Percentiles rank a stretch among this genome's conserved stretches.
phyloP scores from a whole-genome alignment of 2,797 vertebrate species.

The Vespertilio murinus region DNA sequence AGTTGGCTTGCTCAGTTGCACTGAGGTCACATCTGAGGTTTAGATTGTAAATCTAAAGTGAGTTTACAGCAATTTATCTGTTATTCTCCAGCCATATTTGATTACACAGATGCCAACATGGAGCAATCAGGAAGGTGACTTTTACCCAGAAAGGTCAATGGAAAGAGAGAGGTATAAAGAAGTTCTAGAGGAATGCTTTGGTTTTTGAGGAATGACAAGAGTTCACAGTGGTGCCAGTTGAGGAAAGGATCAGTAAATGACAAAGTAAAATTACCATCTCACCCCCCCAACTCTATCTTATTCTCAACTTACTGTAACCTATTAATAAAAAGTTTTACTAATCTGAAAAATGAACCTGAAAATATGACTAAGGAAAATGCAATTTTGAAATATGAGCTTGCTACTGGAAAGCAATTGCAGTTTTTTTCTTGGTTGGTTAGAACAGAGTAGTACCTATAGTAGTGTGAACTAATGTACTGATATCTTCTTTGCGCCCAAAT shows the following conservation, averaged over 20 bases:
- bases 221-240: rapidly evolving
- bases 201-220: background rate
- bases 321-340: background rate
- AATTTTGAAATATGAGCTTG: background rate
- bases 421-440: background rate
- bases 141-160: background rate
- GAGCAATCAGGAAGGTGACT: background rate
- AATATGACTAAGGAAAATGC: background rate
- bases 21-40: background rate
- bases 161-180: background rate
- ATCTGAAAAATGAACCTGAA: background rate
- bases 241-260: background rate
- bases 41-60: background rate
- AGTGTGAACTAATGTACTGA: background rate
- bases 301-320: background rate
- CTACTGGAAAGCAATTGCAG: background rate
- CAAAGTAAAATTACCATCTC: background rate
- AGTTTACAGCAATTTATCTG: background rate
- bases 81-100: background rate
- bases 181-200: background rate
- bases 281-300: background rate
- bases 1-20: background rate
- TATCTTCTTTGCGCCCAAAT: background rate
- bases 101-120: background rate
- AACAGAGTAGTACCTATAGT: background rate